Conservation (phyloP, 2,888 invertebrate species). For the Listrodromus nycthemerus region DNA sequence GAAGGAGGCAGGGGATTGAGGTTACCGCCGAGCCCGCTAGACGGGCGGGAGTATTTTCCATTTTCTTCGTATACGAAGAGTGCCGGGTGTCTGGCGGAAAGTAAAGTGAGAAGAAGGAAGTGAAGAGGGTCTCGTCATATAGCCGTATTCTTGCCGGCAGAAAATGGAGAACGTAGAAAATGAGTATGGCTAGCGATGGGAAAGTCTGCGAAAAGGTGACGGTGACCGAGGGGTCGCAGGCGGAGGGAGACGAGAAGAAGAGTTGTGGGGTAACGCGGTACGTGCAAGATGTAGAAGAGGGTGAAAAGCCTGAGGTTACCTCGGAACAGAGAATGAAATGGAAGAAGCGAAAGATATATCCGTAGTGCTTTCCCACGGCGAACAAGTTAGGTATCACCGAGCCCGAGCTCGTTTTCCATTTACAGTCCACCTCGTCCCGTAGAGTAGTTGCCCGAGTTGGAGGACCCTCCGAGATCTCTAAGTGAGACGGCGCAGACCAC, state of each 20-base stretch:
- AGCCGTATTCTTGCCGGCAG: constrained; percentile 45
- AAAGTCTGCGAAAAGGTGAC: constrained; percentile 54
- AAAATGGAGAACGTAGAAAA: constrained; percentile 75
- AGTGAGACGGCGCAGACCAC: constrained; percentile 33
- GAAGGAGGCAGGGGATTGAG: constrained; percentile 40
- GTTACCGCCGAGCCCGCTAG: constrained; percentile 40
- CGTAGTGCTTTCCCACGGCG: constrained; percentile 61
- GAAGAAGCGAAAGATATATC: constrained; percentile 40
- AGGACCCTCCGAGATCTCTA: constrained; percentile 50
- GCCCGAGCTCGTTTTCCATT: constrained; percentile 79
- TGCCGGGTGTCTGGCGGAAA: constrained; percentile 47
- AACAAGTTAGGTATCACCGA: constrained; percentile 77
- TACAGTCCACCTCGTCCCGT: constrained; percentile 66
- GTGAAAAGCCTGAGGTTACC: constrained; percentile 32
- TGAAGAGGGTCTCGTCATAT: constrained; percentile 62
- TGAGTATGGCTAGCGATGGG: constrained; percentile 74
- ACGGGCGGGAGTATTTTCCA: constrained; percentile 78
- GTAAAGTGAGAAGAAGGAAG: constrained; percentile 55
- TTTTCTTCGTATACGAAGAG: constrained; percentile 77
- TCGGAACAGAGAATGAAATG: constrained; percentile 44
- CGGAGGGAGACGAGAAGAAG: constrained; percentile 40
- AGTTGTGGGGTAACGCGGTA: constrained; percentile 67
- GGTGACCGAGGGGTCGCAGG: too few relatives aligned
- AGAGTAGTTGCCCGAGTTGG: constrained; percentile 51
- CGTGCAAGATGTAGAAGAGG: constrained; percentile 27